phyloP scores from a whole-genome alignment of 2,113 vertebrate genomes.

The Holacanthus passer region DNA sequence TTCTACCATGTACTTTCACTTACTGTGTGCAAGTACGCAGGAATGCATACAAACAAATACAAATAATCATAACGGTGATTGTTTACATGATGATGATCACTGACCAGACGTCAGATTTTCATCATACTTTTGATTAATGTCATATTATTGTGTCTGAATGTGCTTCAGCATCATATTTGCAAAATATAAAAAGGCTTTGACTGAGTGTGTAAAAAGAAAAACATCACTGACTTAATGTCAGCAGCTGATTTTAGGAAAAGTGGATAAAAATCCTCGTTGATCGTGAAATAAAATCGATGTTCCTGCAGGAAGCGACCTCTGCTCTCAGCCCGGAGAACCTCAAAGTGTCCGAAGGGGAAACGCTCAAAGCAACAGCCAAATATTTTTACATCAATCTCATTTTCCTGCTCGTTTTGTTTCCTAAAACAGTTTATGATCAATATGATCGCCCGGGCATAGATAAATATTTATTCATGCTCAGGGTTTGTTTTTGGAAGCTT shows the following conservation, averaged over 20 bases:
- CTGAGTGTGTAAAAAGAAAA: background rate
- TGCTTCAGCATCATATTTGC: background rate
- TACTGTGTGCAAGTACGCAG: background rate
- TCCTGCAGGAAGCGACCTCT: constrained; percentile 57
- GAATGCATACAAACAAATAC: too few species aligned
- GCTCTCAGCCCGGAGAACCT: constrained; percentile 20
- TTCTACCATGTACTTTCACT: background rate
- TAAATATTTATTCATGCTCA: constrained; percentile 76
- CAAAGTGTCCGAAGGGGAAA: constrained; percentile 21
- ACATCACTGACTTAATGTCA: background rate
- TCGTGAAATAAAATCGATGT: constrained; percentile 48
- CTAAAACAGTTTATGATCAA: constrained; percentile 73
- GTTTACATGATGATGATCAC: background rate
- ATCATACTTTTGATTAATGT: background rate
- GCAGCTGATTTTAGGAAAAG: constrained; percentile 23
- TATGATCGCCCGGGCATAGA: constrained; percentile 41
- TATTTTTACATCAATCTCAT: constrained; percentile 72
- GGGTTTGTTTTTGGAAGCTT: constrained; percentile 71
- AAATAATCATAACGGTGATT: too few species aligned
- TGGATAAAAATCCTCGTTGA: constrained; percentile 20
- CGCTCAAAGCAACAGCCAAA: constrained; percentile 23
- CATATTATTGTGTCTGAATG: background rate
- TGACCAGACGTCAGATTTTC: background rate
- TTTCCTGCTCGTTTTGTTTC: constrained; percentile 59
- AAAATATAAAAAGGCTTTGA: background rate